Evolutionary conservation across 2,888 invertebrate species (phyloP), one percentile per base, ranked within the genome.

Genomic region (Gerosis bhagava): DNA sequence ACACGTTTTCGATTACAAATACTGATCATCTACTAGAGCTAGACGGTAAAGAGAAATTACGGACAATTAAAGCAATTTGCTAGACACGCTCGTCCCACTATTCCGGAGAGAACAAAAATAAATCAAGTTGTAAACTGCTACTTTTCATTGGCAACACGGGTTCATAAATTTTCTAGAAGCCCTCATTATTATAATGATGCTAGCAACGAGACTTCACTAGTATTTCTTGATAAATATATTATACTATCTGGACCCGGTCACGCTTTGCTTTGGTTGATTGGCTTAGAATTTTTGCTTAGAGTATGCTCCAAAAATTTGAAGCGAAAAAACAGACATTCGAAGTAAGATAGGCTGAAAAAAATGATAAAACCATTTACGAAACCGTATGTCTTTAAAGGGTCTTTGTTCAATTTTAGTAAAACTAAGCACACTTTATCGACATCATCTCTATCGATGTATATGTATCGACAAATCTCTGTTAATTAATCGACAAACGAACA

Each of bases 391-490:
- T n/a, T 19, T 19, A 19, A 3, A 19, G 19, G 13, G 8, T 28
- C 3, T 28, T n/a, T 16, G n/a, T 1, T 5, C 29, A n/a, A n/a
- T n/a, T 1, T 0, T n/a, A 13, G 5, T 15, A 16, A 16, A n/a
- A 15, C 15, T n/a, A n/a, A 25, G 26, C 29, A n/a, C n/a, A n/a
- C n/a, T n/a, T n/a, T n/a, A n/a, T n/a, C n/a, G n/a, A n/a, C n/a
- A n/a, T n/a, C n/a, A n/a, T n/a, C n/a, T n/a, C n/a, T n/a, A n/a
- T n/a, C n/a, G n/a, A n/a, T n/a, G n/a, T n/a, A n/a, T n/a, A n/a
- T n/a, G 49, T 62, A 63, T 67, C 63, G 65, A 67, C 60, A 64
- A 58, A 57, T 7, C 22, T 21, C 11, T 5, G 0, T 5, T 2
- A 11, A 43, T 25, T 13, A 51, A 60, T 64, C 59, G 62, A 57